These are phyloP conservation scores for Rhinophrynus dorsalis DNA, from an alignment of 2,797 vertebrate genomes.

Conservation along the genomic window DNA sequence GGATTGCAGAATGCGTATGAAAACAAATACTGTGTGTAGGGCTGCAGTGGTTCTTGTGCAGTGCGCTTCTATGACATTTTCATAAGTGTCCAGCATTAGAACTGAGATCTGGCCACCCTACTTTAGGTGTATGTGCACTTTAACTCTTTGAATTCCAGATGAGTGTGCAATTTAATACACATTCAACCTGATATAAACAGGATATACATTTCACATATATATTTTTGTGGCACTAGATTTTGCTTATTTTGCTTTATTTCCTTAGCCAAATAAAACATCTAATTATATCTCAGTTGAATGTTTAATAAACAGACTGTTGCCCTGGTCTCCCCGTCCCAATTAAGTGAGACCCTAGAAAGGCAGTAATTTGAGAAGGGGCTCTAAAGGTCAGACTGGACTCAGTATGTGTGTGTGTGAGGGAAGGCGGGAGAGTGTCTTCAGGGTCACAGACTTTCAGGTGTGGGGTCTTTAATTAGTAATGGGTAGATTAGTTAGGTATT, in stretches of 20 bases:
- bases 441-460: slow-evolving; percentile 3
- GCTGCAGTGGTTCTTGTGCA: too few relatives aligned
- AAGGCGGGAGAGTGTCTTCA: neutral
- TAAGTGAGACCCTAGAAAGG: slow-evolving; percentile 49
- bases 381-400: slow-evolving; percentile 40
- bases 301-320: slow-evolving; percentile 34
- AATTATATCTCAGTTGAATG: slow-evolving; percentile 29
- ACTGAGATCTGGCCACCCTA: too few relatives aligned
- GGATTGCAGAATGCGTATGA: too few relatives aligned
- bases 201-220: too few relatives aligned
- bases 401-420: neutral
- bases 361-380: slow-evolving; percentile 48
- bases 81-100: too few relatives aligned
- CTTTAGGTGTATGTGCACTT: too few relatives aligned
- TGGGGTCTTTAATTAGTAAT: slow-evolving; percentile 21
- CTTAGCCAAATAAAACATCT: slow-evolving; percentile 1
- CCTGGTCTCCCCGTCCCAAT: slow-evolving; percentile 37
- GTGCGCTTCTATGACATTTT: too few relatives aligned
- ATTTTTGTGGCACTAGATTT: too few relatives aligned
- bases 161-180: too few relatives aligned
- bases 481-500: slow-evolving; percentile 5
- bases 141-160: too few relatives aligned
- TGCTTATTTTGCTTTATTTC: slow-evolving; percentile 1
- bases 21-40: too few relatives aligned
- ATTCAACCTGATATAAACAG: too few relatives aligned